phyloP scores from a whole-genome alignment of 2,888 invertebrate species.

The Eutolmus rufibarbis region DNA sequence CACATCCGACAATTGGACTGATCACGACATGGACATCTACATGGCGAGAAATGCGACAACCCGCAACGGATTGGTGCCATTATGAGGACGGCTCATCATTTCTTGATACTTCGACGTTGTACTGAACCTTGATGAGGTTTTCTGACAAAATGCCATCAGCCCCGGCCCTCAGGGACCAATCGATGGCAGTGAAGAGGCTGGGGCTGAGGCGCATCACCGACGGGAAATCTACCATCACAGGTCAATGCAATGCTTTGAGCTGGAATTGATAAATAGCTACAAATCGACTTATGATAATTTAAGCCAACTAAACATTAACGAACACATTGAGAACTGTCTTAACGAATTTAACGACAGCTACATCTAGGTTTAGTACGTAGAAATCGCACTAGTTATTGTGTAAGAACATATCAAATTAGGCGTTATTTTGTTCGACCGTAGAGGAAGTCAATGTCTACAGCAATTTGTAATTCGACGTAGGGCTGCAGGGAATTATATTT shows the following conservation, averaged over 20 bases:
- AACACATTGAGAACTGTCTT: conserved; percentile 45
- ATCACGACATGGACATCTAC: conserved; percentile 95
- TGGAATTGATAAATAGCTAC: conserved; percentile 47
- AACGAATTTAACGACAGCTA: conserved; percentile 52
- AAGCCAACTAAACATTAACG: conserved; percentile 46
- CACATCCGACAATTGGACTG: conserved; percentile 92
- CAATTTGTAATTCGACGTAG: conserved; percentile 2
- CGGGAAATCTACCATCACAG: conserved; percentile 36
- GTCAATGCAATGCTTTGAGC: conserved; percentile 34
- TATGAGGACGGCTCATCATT: conserved; percentile 67
- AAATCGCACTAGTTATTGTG: background rate
- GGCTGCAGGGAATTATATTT: background rate
- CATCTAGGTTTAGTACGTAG: conserved; percentile 47
- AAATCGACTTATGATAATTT: conserved; percentile 52
- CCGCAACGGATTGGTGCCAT: conserved; percentile 80
- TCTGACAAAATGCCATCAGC: conserved; percentile 59
- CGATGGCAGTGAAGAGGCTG: background rate
- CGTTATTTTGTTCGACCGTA: conserved; percentile 15
- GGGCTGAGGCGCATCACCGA: background rate
- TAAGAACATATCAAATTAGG: conserved; percentile 27
- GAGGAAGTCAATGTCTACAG: conserved; percentile 14
- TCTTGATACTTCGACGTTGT: conserved; percentile 64
- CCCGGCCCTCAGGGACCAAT: background rate
- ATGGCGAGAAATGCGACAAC: conserved; percentile 91
- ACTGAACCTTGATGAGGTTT: conserved; percentile 62